Evolutionary conservation across 2,797 vertebrate species (phyloP).

Genomic region (Tiaroga cobitis): DNA sequence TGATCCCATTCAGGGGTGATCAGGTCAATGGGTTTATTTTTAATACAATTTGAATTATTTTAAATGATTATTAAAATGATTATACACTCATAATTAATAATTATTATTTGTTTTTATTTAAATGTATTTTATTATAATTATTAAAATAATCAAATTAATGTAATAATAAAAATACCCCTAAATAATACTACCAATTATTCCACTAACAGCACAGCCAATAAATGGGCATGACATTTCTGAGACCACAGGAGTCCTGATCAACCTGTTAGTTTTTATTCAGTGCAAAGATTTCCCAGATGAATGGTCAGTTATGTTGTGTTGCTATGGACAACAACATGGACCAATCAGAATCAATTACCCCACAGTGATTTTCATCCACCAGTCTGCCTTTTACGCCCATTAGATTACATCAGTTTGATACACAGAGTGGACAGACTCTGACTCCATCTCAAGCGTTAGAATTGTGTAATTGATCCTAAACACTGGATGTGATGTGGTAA

Average conservation of each 20-base stretch:
- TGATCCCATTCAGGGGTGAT: not conserved
- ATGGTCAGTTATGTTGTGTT: not conserved
- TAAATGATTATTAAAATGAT: too few relatives aligned
- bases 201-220: not conserved
- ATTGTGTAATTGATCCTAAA: slow-evolving; percentile 52
- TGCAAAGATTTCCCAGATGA: not conserved
- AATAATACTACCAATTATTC: not conserved
- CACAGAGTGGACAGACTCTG: slow-evolving; percentile 2
- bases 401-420: slow-evolving; percentile 38
- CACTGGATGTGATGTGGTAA: slow-evolving; percentile 23
- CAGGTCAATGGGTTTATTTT: not conserved
- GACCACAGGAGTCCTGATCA: not conserved
- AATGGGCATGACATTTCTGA: not conserved
- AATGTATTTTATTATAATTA: too few relatives aligned
- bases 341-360: not conserved
- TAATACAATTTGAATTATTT: too few relatives aligned
- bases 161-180: not conserved
- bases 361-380: not conserved
- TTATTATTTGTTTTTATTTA: too few relatives aligned
- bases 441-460: slow-evolving; percentile 42
- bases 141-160: too few relatives aligned
- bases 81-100: too few relatives aligned
- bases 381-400: slow-evolving; percentile 9
- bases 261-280: not conserved
- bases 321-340: not conserved